Base-by-base conservation (phyloP, 2,888 invertebrate species). In the Acanthosepion pharaonis region DNA sequence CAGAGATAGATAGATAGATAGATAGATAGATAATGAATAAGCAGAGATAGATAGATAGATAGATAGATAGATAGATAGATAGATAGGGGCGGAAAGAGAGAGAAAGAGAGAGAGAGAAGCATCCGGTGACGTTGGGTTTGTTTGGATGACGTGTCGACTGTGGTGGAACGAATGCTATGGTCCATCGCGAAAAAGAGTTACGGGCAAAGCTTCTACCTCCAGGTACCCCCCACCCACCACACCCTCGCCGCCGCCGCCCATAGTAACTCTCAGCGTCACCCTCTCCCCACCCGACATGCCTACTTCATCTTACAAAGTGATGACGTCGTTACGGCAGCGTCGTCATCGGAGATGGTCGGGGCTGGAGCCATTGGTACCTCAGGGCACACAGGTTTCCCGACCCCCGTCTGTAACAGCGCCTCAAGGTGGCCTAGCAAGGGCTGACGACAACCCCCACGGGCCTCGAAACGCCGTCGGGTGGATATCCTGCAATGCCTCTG, bases 331-430 rank as follows among this genome's bases (percentile, higher is more conserved):
- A 78, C 78, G 78, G n/a, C 33, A 15, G n/a, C 78, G n/a, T n/a
- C 78, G 33, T 78, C 78, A 78, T 28, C 28, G 5, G 33, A 33
- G 33, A n/a, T 78, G 78, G 78, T 78, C 78, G 78, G 78, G 78
- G 78, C n/a, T 33, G 78, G 78, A n/a, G 78, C 78, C 78, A 78
- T n/a, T 78, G 78, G 78, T 78, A 78, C 78, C 78, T 78, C 78
- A 23, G 78, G 78, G 78, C 78, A 78, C n/a, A 33, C 78, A 78
- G 78, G 78, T 78, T 78, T 78, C 78, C 78, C 78, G 78, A n/a
- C 78, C 78, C 78, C 78, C 78, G 78, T 78, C 78, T 78, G 78
- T 78, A 78, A 78, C 78, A 78, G n/a, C 78, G 78, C 78, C 78
- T 78, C 78, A 33, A 78, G 78, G 78, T 78, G 78, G 78, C 78